Evolutionary conservation across 1,140 invertebrate species (phyloP), one percentile per base, ranked within the genome.

Genomic region (Dendroctonus ponderosae): DNA sequence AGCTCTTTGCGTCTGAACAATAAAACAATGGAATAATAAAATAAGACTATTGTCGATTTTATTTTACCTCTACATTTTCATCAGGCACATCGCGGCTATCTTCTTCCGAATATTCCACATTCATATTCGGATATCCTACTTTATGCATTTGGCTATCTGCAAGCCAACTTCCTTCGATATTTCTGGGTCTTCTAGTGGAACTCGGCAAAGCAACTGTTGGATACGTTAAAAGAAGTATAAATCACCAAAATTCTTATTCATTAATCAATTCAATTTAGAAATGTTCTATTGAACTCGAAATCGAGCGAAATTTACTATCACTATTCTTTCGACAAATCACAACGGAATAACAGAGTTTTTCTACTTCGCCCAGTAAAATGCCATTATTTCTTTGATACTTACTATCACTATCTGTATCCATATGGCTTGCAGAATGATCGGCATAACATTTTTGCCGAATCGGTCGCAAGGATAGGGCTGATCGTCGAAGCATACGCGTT

Each of bases 111-210:
- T 78, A 75, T n/a, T 69, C 69, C n/a, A 64, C 62, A 54, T 75
- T 71, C 12, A 76, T 68, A 66, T 74, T 79, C 6, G 78, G 78
- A 69, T 79, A 79, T 7, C 78, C 78, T 6, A 78, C 72, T 70
- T 78, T 78, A 51, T 75, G 74, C 75, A 79, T 78, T 68, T 79
- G 78, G 56, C 73, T 71, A 58, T 78, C 76, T 8, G 74, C 72
- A 51, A 85, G 81, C 85, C 84, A 85, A 60, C 75, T 76, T 66
- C 66, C 60, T 69, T 75, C 69, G 81, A 80, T 69, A 84, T 82
- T 64, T 42, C 42, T 41, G 8, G 62, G 50, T 37, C 62, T 42
- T 65, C 87, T 79, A 60, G 82, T 85, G 26, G 26, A 70, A 84
- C 86, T 48, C 85, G 26, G 26, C 26, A 26, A 26, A 26, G 26